Evolutionary conservation across 2,797 vertebrate species (phyloP).

Genomic region (Hipposideros larvatus): DNA sequence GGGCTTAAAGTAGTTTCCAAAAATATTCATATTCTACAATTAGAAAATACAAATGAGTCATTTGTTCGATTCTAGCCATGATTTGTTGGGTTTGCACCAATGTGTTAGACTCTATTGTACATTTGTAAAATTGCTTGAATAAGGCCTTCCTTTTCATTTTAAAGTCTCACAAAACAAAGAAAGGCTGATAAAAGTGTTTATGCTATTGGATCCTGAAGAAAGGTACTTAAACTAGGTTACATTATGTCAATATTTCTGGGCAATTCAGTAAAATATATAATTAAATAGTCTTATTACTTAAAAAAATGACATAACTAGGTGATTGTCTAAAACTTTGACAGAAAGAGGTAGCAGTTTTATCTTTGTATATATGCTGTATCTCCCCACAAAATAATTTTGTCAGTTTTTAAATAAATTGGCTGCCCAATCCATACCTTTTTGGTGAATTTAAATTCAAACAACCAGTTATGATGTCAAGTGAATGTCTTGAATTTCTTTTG

Average conservation of each 20-base stretch:
- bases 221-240: neutral
- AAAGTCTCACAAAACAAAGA: neutral
- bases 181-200: constrained; percentile 4
- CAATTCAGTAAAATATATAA: constrained; percentile 30
- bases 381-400: neutral
- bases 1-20: neutral
- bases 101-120: neutral
- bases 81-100: neutral
- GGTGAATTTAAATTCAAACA: constrained; percentile 11
- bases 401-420: constrained; percentile 26
- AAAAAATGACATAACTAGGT: neutral
- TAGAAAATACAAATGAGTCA: neutral
- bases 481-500: constrained; percentile 50
- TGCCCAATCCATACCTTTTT: neutral
- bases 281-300: constrained; percentile 25
- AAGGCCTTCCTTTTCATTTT: neutral
- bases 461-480: constrained; percentile 9
- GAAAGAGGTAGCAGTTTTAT: neutral
- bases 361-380: neutral
- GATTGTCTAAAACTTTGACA: constrained; percentile 36
- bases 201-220: neutral
- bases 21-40: neutral
- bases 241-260: constrained; percentile 34
- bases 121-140: neutral
- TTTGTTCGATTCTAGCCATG: neutral